A percentile compares a stretch with the other conserved stretches of the same genome.
These are phyloP conservation scores for Scaptomyza montana DNA, from an alignment of 1,140 invertebrate genomes.

Conservation along the genomic window DNA sequence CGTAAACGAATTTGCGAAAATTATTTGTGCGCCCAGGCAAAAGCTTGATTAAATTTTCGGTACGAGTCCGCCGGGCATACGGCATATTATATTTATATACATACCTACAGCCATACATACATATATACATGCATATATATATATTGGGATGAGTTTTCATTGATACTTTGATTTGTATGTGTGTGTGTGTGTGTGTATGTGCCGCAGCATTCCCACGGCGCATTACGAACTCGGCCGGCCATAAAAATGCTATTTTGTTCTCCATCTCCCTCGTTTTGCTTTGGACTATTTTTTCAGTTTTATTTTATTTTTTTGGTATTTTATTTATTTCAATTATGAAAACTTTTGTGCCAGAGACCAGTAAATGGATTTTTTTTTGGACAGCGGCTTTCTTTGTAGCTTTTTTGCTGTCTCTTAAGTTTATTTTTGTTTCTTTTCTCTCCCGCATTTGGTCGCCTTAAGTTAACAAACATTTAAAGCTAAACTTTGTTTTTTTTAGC, in stretches of 20 bases:
- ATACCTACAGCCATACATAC: slow-evolving; percentile 23
- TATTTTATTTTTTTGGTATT: slow-evolving; percentile 35
- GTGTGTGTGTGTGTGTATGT: slow-evolving; percentile 8
- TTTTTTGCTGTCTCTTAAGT: slow-evolving; percentile 25
- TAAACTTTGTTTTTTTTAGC: slow-evolving; percentile 69
- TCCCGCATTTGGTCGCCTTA: slow-evolving; percentile 47
- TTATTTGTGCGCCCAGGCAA: slow-evolving; percentile 59
- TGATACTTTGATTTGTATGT: slow-evolving; percentile 67
- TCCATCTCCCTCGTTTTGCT: neutral
- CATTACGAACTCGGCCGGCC: slow-evolving; percentile 18
- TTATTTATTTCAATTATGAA: slow-evolving; percentile 80
- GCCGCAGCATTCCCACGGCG: slow-evolving; percentile 57
- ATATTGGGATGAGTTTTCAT: slow-evolving; percentile 62
- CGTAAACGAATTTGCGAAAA: slow-evolving; percentile 78
- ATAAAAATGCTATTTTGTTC: slow-evolving; percentile 37
- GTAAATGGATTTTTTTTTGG: slow-evolving; percentile 45
- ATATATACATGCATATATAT: neutral
- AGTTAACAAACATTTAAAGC: slow-evolving; percentile 75
- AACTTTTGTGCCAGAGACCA: slow-evolving; percentile 45
- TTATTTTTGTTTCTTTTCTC: slow-evolving; percentile 5
- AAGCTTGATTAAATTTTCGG: slow-evolving; percentile 72
- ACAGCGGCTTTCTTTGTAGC: slow-evolving; percentile 31
- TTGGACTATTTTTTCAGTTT: slow-evolving; percentile 20
- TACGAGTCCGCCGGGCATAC: slow-evolving; percentile 64
- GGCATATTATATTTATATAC: slow-evolving; percentile 62